Base-by-base conservation (phyloP, 1,140 invertebrate species). In the Formica selysi region DNA sequence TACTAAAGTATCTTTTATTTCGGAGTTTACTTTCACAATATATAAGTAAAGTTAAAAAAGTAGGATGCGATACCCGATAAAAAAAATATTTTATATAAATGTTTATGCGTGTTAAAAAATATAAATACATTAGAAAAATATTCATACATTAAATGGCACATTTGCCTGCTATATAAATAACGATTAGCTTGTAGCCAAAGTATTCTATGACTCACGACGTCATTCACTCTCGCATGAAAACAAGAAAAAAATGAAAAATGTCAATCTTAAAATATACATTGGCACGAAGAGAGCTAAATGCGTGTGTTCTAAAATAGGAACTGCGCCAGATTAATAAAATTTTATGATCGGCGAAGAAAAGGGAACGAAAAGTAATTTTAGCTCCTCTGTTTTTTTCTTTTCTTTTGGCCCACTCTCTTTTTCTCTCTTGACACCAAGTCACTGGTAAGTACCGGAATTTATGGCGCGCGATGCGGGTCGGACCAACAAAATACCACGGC, bases 181-280 rank as follows among this genome's bases (percentile, higher is more conserved):
- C 10, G 62, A 67, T 68, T 57, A 68, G 62, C 62, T 57, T 68
- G 38, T 16, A 68, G 13, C 41, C 29, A 7, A 38, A 4, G 4
- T 80, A 41, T 57, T 59, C 4, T 57, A 41, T 29, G 51, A 80
- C 51, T 70, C 64, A 59, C 65, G 48, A 59, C 13, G 26, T 64
- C 44, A 76, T 68, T 51, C 29, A 13, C 6, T 67, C 8, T 51
- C 62, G 76, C 44, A n/a, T 29, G 8, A 36, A 51, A 51, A 16
- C n/a, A 7, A 26, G 22, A 51, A 19, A 48, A 67, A 41, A 54
- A 16, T 13, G 41, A 78, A 67, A 41, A 3, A 7, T 29, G 10
- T n/a, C 22, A 10, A 80, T 80, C 78, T 70, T 41, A 59, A 80
- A 70, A 70, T 81, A 51, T 6, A 71, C 64, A 70, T 70, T 38